Base-by-base conservation (phyloP, 2,888 invertebrate genomes). In the Osmoderma eremita region DNA sequence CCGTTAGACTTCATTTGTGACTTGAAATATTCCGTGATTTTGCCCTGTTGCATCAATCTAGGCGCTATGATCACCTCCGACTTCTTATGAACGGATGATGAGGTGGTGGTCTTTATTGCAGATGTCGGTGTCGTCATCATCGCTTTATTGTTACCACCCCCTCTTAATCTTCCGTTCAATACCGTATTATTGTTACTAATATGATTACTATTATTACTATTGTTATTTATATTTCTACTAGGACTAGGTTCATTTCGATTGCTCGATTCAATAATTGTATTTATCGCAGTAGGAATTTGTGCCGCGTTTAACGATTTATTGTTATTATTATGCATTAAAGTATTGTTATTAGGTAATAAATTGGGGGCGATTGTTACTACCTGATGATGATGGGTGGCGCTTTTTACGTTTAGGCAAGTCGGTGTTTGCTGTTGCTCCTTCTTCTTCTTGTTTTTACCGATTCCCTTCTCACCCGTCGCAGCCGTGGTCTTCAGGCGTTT, bases 11-110 rank as follows among this genome's bases (percentile, higher is more conserved):
- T 93, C 85, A 91, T 89, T 82, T 93, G 93, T 71, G 92, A 89
- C 80, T 91, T 93, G 81, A 93, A 94, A 81, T 90, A 94, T 78
- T 93, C 92, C 22, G 92, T 92, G 79, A 94, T 94, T 82, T 93
- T 92, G 56, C 91, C 92, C 81, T 92, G 93, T 51, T 70, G 66
- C 70, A 83, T 81, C 72, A 84, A 82, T 69, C 79, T 79, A 50
- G 77, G 73, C 45, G 71, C 69, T 58, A 73, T 70, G 30, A 68
- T 66, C 50, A 63, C 56, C 24, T 71, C 72, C 10, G 67, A 17
- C 45, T 72, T 73, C 58, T 69, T n/a, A n/a, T n/a, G n/a, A n/a
- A n/a, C n/a, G n/a, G n/a, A n/a, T n/a, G n/a, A n/a, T n/a, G n/a
- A n/a, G n/a, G n/a, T n/a, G n/a, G n/a, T n/a, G n/a, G n/a, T n/a